Conservation (phyloP, 2,888 invertebrate species). For the Ichneumoninae sp. region DNA sequence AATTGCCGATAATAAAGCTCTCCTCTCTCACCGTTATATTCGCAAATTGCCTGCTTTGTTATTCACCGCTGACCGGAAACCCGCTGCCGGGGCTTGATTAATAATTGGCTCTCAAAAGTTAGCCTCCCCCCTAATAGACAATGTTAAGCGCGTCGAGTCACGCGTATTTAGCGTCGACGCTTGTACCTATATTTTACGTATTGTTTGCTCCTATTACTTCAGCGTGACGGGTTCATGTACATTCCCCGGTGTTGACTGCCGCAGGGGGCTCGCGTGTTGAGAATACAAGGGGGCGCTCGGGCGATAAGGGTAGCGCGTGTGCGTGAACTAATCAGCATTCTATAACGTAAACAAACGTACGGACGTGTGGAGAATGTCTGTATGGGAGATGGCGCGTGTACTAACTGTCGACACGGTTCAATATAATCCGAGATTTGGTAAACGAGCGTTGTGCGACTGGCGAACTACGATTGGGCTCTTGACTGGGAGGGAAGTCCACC, state of each 20-base stretch:
- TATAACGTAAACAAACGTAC: neutral
- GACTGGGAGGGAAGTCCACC: neutral
- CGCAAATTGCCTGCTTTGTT: neutral
- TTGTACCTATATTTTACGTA: conserved; percentile 7
- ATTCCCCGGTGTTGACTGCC: neutral
- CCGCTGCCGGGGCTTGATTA: neutral
- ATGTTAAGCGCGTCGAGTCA: neutral
- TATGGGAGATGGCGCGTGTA: neutral
- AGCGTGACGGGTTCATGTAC: neutral
- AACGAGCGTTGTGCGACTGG: neutral
- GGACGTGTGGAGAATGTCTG: neutral
- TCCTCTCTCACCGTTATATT: neutral
- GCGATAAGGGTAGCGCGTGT: conserved; percentile 7
- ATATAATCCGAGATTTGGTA: neutral
- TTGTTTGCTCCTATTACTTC: conserved; percentile 12
- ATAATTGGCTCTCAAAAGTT: neutral
- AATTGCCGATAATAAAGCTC: neutral
- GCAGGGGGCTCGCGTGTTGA: neutral
- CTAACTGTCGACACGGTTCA: neutral
- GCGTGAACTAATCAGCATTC: conserved; percentile 3
- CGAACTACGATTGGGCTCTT: neutral
- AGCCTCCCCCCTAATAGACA: neutral
- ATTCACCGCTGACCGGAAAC: neutral
- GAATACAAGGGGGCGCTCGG: neutral
- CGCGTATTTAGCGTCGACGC: neutral